Percentiles rank a stretch among this genome's conserved stretches.
phyloP scores from a whole-genome alignment of 2,797 vertebrate species.

The Triplophysa yarkandensis region DNA sequence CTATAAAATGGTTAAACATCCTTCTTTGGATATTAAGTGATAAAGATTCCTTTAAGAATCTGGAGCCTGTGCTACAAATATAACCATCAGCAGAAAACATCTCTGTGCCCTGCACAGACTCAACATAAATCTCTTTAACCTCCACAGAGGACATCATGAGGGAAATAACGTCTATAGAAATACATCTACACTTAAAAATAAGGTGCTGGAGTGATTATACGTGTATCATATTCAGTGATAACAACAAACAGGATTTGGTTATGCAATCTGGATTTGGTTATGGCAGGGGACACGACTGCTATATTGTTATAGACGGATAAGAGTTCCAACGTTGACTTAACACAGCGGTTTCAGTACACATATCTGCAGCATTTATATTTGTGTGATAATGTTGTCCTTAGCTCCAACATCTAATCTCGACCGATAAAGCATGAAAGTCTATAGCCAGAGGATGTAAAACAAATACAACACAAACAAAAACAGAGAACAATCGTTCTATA shows the following conservation, averaged over 20 bases:
- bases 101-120: conserved; percentile 58
- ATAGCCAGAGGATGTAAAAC: conserved; percentile 24
- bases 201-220: conserved; percentile 78
- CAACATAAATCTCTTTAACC: not conserved
- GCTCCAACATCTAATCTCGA: not conserved
- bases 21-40: conserved; percentile 33
- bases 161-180: conserved; percentile 63
- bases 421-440: conserved; percentile 7
- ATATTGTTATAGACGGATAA: conserved; percentile 62
- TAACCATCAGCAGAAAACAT: conserved; percentile 21
- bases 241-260: conserved; percentile 78
- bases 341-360: conserved; percentile 14
- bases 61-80: conserved; percentile 30
- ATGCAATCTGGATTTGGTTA: conserved; percentile 78
- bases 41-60: not conserved
- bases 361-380: too few relatives aligned
- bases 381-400: not conserved
- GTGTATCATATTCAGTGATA: conserved; percentile 69
- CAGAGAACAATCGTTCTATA: conserved; percentile 25
- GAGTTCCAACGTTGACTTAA: not conserved
- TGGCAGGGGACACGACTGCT: conserved; percentile 70
- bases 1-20: not conserved
- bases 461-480: conserved; percentile 12
- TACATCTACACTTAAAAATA: conserved; percentile 74
- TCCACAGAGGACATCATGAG: conserved; percentile 52